Percentiles rank a stretch among this genome's conserved stretches.
These are phyloP conservation scores for Morpho deidamia DNA, from an alignment of 2,888 invertebrate species.

Conservation along the genomic window DNA sequence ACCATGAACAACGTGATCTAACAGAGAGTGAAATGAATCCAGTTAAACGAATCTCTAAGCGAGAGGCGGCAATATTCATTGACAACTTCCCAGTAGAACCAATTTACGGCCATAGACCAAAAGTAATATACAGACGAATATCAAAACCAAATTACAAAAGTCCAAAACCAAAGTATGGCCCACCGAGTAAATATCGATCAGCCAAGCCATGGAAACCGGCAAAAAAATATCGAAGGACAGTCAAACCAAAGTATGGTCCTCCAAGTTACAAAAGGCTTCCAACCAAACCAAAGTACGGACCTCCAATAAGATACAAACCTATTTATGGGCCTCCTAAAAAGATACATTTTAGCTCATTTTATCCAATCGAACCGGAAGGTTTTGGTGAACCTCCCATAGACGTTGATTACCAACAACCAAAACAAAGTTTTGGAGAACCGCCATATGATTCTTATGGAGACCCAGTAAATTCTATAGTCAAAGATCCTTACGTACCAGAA, in stretches of 20 bases:
- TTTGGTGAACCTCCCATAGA: slow-evolving; percentile 60
- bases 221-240: slow-evolving; percentile 43
- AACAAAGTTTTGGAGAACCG: slow-evolving; percentile 41
- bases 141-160: slow-evolving; percentile 36
- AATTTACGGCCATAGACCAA: slow-evolving; percentile 39
- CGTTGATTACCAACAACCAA: slow-evolving; percentile 31
- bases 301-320: slow-evolving; percentile 34
- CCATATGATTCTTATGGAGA: slow-evolving; percentile 53
- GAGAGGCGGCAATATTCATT: slow-evolving; percentile 50
- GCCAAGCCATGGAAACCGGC: slow-evolving; percentile 37
- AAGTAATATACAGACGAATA: slow-evolving; percentile 47
- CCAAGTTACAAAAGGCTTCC: slow-evolving; percentile 35
- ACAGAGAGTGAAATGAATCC: slow-evolving; percentile 21
- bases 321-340: slow-evolving; percentile 37
- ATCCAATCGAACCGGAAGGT: slow-evolving; percentile 31
- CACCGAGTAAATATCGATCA: slow-evolving; percentile 39
- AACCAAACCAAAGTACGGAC: slow-evolving; percentile 36
- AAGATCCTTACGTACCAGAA: slow-evolving; percentile 15
- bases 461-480: slow-evolving; percentile 24
- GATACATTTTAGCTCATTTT: slow-evolving; percentile 21
- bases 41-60: slow-evolving; percentile 34
- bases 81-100: slow-evolving; percentile 43
- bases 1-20: slow-evolving; percentile 30
- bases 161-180: slow-evolving; percentile 37
- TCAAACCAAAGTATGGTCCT: slow-evolving; percentile 36